A percentile compares a stretch with the other conserved stretches of the same genome.
Evolutionary conservation across 1,140 invertebrate genomes (phyloP).

Genomic region (Orchesella cincta): DNA sequence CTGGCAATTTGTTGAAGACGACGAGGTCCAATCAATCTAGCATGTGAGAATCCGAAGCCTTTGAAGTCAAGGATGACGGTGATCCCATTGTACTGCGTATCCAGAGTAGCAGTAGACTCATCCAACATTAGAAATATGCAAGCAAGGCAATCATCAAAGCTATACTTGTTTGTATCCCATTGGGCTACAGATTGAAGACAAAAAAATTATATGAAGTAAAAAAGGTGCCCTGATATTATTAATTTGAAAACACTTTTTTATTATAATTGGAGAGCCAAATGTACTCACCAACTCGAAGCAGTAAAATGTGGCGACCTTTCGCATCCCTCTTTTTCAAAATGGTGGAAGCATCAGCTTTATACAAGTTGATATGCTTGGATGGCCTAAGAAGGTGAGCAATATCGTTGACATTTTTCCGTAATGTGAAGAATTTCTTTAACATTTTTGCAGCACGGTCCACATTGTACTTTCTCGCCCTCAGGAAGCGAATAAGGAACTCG

Average conservation of each 20-base stretch:
- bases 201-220: background rate
- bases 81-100: constrained; percentile 59
- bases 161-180: constrained; percentile 30
- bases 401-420: constrained; percentile 13
- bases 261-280: background rate
- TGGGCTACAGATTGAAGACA: background rate
- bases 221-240: no score
- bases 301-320: constrained; percentile 26
- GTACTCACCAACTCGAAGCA: constrained; percentile 23
- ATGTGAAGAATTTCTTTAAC: constrained; percentile 29
- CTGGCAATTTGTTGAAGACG: constrained; percentile 32
- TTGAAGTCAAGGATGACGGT: constrained; percentile 58
- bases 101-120: constrained; percentile 28
- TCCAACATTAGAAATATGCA: constrained; percentile 30
- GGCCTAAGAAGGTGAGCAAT: constrained; percentile 13
- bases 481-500: constrained; percentile 31
- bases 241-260: background rate
- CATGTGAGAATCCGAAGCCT: constrained; percentile 58
- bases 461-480: constrained; percentile 39
- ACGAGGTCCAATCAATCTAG: constrained; percentile 20
- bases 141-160: constrained; percentile 20
- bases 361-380: background rate
- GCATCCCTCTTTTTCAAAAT: constrained; percentile 31
- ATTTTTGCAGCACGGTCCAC: constrained; percentile 34
- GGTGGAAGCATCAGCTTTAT: background rate